Base-by-base conservation (phyloP, 1,140 invertebrate genomes). In the Aphelinus atriplicis region DNA sequence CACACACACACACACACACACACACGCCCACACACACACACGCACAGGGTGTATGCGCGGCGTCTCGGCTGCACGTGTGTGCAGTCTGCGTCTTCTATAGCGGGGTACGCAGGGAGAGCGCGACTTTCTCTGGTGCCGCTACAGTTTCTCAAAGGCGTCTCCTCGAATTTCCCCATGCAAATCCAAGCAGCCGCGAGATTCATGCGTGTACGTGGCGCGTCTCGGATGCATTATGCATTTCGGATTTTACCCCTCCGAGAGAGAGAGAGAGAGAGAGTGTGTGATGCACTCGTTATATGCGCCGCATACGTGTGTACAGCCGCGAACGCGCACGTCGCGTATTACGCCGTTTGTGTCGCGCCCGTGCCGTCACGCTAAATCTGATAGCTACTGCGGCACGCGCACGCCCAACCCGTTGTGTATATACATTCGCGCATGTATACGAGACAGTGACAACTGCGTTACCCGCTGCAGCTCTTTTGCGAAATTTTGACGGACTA, bases 171-270 rank as follows among this genome's bases (percentile, higher is more conserved):
- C 61, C 61, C 43, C 58, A 60, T 60, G 58, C 58, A 60, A 60
- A 26, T 60, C 3, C 3, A 45, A 60, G 58, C 45, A 26, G 7
- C 58, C 2, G 3, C n/a, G 57, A 26, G 26, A 10, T 58, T 26
- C 58, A 60, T 43, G 58, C 58, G 58, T 43, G 10, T 7, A 7
- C 9, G 26, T 26, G 26, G 26, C 26, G 26, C 26, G 26, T 26
- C 26, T 26, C 3, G 57, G 72, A 84, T 84, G 76, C 80, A 83
- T 84, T 83, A 83, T 84, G 82, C 83, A 83, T 82, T 77, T 67
- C 63, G 76, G 78, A 84, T 83, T 83, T 84, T 82, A 83, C 46
- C 7, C 10, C 46, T 26, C 26, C 26, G 26, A 26, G 26, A 26
- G 26, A 26, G 26, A 26, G 26, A 26, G 26, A 26, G 26, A 26